Conservation (phyloP, 2,113 vertebrate species). For the Albula goreensis region DNA sequence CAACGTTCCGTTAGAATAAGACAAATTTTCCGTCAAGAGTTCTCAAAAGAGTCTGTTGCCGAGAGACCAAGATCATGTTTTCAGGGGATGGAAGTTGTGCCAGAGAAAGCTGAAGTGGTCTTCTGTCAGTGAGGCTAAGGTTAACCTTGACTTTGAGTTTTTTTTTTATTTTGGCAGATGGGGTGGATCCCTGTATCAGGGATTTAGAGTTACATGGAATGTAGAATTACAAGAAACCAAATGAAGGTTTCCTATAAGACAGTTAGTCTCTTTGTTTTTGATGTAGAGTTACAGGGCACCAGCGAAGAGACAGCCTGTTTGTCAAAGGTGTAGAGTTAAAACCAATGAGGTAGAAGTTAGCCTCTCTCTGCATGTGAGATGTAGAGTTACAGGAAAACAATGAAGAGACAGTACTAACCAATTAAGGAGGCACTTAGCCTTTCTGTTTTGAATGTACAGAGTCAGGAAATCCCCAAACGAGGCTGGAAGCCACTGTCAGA, state of each 20-base stretch:
- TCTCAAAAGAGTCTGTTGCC: no score
- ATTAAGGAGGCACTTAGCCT: not conserved
- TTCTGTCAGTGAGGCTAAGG: not conserved
- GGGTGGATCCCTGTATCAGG: no score
- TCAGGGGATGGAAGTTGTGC: not conserved
- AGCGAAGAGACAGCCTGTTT: not conserved
- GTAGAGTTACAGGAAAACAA: conserved; percentile 24
- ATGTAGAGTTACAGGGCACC: not conserved
- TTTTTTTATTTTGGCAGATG: no score
- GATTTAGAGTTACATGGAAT: no score
- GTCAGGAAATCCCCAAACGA: no score
- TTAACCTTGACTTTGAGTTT: not conserved
- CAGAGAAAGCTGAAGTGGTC: not conserved
- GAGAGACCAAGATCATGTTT: not conserved
- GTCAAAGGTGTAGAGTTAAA: conserved; percentile 9
- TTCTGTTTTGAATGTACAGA: no score
- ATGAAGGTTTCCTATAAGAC: conserved; percentile 8
- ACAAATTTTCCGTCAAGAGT: not conserved
- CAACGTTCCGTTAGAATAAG: conserved; percentile 5
- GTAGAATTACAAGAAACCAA: no score
- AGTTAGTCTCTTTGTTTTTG: not conserved
- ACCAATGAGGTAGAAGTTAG: conserved; percentile 10
- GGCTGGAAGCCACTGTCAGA: no score
- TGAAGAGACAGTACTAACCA: conserved; percentile 1
- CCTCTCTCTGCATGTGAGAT: not conserved